These are phyloP conservation scores for Schrankia costaestrigalis DNA, from an alignment of 2,888 invertebrate species.

Conservation along the genomic window DNA sequence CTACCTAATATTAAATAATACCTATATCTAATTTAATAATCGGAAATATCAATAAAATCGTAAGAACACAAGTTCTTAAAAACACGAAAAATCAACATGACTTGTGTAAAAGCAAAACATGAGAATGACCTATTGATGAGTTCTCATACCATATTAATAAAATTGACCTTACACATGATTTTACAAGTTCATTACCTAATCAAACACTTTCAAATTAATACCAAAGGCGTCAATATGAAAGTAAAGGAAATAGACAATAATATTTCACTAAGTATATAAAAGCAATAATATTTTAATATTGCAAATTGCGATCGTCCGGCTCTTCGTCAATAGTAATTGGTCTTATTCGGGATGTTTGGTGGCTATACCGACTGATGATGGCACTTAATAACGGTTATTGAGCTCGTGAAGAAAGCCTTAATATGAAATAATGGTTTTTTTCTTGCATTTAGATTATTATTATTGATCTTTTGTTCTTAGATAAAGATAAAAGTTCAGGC, in stretches of 20 bases:
- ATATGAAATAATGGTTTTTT: too few species aligned
- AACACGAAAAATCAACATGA: too few species aligned
- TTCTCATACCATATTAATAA: conserved; percentile 23
- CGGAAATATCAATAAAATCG: conserved; percentile 3
- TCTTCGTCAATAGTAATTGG: conserved; percentile 37
- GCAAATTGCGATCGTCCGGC: conserved; percentile 36
- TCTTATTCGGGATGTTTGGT: conserved; percentile 21
- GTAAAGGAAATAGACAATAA: conserved; percentile 28
- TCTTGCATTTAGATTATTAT: too few species aligned
- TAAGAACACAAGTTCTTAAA: conserved; percentile 18
- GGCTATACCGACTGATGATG: background rate
- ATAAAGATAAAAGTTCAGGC: too few species aligned
- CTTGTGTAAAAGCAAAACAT: too few species aligned
- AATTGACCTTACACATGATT: conserved; percentile 19
- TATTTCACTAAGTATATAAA: conserved; percentile 21
- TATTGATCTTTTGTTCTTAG: too few species aligned
- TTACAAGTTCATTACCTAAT: conserved; percentile 15
- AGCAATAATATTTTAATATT: conserved; percentile 22
- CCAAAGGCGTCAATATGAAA: conserved; percentile 11
- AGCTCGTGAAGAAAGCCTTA: conserved; percentile 28
- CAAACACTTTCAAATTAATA: conserved; percentile 10
- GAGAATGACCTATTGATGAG: conserved; percentile 3
- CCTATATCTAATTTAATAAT: too few species aligned
- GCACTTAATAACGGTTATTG: conserved; percentile 47
- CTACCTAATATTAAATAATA: too few species aligned